phyloP scores from a whole-genome alignment of 1,140 invertebrate species.

The Frieseomelitta varia region DNA sequence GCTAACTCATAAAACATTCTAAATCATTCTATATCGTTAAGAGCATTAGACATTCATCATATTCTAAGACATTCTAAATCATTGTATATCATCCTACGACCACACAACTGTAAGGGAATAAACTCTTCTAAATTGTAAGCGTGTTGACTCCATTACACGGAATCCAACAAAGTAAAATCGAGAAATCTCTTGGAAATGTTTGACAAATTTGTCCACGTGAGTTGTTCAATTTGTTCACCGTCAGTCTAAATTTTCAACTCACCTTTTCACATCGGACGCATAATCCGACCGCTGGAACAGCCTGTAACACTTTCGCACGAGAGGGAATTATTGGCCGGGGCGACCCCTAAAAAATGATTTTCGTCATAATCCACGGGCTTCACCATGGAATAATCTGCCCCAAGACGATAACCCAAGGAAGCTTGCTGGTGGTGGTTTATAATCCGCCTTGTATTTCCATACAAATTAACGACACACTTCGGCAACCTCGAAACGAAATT shows the following conservation, averaged over 20 bases:
- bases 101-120: too few species aligned
- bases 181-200: too few species aligned
- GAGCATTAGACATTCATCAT: too few species aligned
- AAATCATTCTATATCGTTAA: too few species aligned
- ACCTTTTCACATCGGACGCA: neutral
- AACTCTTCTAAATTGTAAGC: too few species aligned
- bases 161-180: too few species aligned
- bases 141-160: too few species aligned
- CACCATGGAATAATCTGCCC: neutral
- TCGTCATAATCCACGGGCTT: neutral
- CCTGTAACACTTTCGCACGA: neutral
- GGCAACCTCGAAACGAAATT: conserved; percentile 35
- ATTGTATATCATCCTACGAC: too few species aligned
- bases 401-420: conserved; percentile 23
- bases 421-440: conserved; percentile 37
- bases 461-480: conserved; percentile 52
- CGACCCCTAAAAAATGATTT: neutral
- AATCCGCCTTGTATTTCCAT: conserved; percentile 59
- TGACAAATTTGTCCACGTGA: too few species aligned
- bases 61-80: too few species aligned
- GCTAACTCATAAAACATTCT: too few species aligned
- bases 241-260: neutral
- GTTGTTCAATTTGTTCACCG: too few species aligned
- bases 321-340: neutral
- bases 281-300: neutral